Base-by-base conservation (phyloP, 2,888 invertebrate genomes). In the Lobophora halterata region DNA sequence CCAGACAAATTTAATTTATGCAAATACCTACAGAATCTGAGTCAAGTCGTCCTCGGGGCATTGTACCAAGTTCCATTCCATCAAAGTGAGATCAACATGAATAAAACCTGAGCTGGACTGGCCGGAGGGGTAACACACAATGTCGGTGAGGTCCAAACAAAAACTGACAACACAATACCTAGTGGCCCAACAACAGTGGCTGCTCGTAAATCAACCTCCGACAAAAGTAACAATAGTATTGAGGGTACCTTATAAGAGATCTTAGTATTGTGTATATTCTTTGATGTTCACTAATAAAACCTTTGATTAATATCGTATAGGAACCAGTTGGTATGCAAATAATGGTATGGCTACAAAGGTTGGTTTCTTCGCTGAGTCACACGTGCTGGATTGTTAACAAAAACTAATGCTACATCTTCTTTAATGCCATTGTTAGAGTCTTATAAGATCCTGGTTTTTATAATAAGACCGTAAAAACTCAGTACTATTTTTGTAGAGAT, bases 211-310 rank as follows among this genome's bases (percentile, higher is more conserved):
- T 86, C 87, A 86, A 81, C 73, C 79, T 80, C 83, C 72, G 79
- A 87, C 86, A 87, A 87, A 83, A 81, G 86, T 80, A 80, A 87
- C 87, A 87, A 87, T 85, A 74, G 81, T 82, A 81, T 85, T 86
- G 85, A 86, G 83, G 86, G 87, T 80, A 83, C 86, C 86, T 83
- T 83, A 86, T 85, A 86, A 85, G 85, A 87, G 86, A 87, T 87
- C 85, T 86, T 80, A 81, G 80, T 68, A 81, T 87, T 87, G 86
- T 87, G 77, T 73, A 68, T 75, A 80, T 77, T 79, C 87, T 87
- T 86, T 87, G 86, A 87, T 86, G 82, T 86, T 86, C 85, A 82
- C 83, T 86, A 86, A 87, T 87, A 87, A 87, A 87, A 86, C 86
- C 82, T 85, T 86, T 87, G 87, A 87, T 87, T 86, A 87, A 86